Evolutionary conservation across 2,888 invertebrate genomes (phyloP), one percentile per base, ranked within the genome.

Genomic region (Synanthedon andrenaeformis): DNA sequence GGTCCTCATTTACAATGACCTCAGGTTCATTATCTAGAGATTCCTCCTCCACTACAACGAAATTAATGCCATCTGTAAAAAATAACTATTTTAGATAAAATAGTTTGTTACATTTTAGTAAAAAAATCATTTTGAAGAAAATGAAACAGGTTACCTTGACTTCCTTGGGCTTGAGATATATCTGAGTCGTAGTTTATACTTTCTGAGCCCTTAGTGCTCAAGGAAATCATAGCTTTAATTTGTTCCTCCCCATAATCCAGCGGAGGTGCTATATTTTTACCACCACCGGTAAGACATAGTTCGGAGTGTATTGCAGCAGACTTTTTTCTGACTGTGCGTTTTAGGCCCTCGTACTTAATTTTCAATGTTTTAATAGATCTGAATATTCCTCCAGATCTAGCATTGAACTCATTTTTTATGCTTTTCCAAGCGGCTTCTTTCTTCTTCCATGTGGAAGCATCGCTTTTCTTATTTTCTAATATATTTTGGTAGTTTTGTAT

Each of bases 311-410:
- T 52, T 45, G 51, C 51, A 17, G 55, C 55, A 10, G 53, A 45
- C 48, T 55, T 55, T 28, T 55, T 53, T 42, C 55, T 23, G 6
- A 55, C 50, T 4, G 53, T 51, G 12, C 55, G 51, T 52, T 55
- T 55, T 28, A 55, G 11, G 12, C 53, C 55, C 17, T 51, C 52
- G 49, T 55, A 55, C 49, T 54, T 52, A 19, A 49, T 49, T 14
- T 17, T 49, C 10, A 49, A 49, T 14, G n/a, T 49, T 13, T 49
- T 49, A 17, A 5, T 17, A 8, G 54, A 49, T 49, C 51, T 48
- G n/a, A 41, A 48, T 14, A 13, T 17, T 4, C 51, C 53, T 35
- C 55, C 55, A 41, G 55, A 55, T 13, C 53, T 50, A 53, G 53
- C 53, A 53, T 53, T 55, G 51, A 51, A 51, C 45, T 55, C 49